Evolutionary conservation across 2,113 vertebrate genomes (phyloP), one percentile per base, ranked within the genome.

Genomic region (Calyptommatus sinebrachiatus): DNA sequence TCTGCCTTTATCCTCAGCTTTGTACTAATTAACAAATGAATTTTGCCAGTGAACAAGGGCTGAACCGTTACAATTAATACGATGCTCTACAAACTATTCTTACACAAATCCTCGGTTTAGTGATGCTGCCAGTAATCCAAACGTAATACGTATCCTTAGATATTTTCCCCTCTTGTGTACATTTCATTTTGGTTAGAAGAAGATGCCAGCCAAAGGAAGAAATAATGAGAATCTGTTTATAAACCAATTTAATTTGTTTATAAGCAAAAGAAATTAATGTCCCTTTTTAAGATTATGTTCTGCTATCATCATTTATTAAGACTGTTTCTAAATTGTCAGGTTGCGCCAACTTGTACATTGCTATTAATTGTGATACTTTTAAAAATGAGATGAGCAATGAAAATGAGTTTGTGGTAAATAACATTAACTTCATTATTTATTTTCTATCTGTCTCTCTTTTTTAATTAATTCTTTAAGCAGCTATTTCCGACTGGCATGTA

Each of bases 221-320:
- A 35, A 16, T 73, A 73, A 80, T 67, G 46, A 66, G 62, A 65
- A 67, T 57, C 62, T 16, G n/a, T 78, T 80, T 73, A 67, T 80
- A 73, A 67, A 68, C 46, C 48, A 24, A 73, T 65, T 67, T 70
- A 41, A 78, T 70, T 78, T 78, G 22, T 78, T 70, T 41, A 48
- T 70, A 70, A 70, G 70, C 29, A 77, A 60, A 70, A 70, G 71
- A 67, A 80, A 80, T 80, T 73, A 80, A 74, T 68, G 28, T 48
- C 29, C 66, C 41, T 65, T n/a, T 18, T 60, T 67, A 73, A 80
- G 57, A 31, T 60, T 69, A 74, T 24, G 20, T 80, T 45, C 31
- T 63, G 53, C 26, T 7, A 35, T 67, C 31, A 60, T 74, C 48
- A 80, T 60, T 74, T 80, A 80, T 24, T 29, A 73, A 31, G 24